These are phyloP conservation scores for Amblyteles armatorius DNA, from an alignment of 2,888 invertebrate genomes.

Conservation along the genomic window DNA sequence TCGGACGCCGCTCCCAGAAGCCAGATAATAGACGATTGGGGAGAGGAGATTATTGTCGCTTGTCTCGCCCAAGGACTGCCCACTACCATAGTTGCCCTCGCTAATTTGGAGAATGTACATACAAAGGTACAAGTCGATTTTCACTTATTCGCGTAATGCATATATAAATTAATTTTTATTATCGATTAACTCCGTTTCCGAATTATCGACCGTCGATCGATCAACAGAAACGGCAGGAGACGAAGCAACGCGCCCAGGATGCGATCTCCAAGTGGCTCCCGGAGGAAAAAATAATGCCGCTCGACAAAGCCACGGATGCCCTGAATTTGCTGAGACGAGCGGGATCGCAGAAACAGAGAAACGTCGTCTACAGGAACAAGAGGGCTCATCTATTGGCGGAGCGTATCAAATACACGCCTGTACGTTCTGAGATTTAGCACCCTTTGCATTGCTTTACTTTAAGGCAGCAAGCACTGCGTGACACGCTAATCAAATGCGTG, in stretches of 20 bases:
- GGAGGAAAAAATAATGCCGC: conserved; percentile 91
- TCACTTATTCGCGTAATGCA: conserved; percentile 7
- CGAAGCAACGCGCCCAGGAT: conserved; percentile 89
- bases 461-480: too few species aligned
- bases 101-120: conserved; percentile 90
- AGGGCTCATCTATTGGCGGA: conserved; percentile 95
- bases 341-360: conserved; percentile 93
- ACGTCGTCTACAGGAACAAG: conserved; percentile 91
- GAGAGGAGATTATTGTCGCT: conserved; percentile 91
- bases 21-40: conserved; percentile 92
- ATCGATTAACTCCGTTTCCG: too few species aligned
- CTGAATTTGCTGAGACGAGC: conserved; percentile 91
- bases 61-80: conserved; percentile 94
- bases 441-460: too few species aligned
- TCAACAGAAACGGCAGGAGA: conserved; percentile 87
- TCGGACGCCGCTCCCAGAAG: conserved; percentile 85
- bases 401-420: conserved; percentile 88
- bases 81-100: conserved; percentile 90
- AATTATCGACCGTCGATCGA: conserved; percentile 36
- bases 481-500: too few species aligned
- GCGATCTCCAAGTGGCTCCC: conserved; percentile 90
- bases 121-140: conserved; percentile 85
- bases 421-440: conserved; percentile 67
- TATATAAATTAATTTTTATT: conserved; percentile 16
- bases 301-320: conserved; percentile 92